Base-by-base conservation (phyloP, 2,888 invertebrate genomes). In the Caradrina clavipalpis region DNA sequence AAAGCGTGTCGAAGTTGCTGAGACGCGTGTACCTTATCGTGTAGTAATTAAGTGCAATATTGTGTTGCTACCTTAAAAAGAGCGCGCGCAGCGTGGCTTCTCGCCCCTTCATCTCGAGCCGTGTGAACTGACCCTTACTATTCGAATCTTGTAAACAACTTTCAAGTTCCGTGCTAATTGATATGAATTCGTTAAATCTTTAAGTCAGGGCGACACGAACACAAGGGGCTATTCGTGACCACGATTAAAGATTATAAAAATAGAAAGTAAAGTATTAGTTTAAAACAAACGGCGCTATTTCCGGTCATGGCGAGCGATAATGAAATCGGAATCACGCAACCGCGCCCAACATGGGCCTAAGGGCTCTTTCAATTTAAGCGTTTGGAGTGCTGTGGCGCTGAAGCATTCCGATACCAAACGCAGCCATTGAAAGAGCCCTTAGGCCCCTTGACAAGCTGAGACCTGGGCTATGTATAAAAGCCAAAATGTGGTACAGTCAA, bases 181-280 rank as follows among this genome's bases (percentile, higher is more conserved):
- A 51, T 21, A 51, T 74, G 47, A 55, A 75, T 59, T 75, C 55
- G 13, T 39, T 39, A 39, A 39, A 39, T 60, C 53, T 22, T n/a
- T 45, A 35, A 49, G 51, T 31, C 55, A 17, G n/a, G 15, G 42
- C 42, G 49, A 63, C 59, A 69, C 35, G 59, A 63, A 19, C 47
- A 47, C 15, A 4, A 60, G 45, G 50, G 61, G 53, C 35, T 69
- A 51, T 73, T 77, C 76, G 76, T 75, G 75, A 70, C 50, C 19
- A 65, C 57, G 64, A 76, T 61, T 57, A 19, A 45, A 58, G 45
- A 77, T 72, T 62, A 8, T 60, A 61, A 67, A 62, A 58, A 49
- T 62, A 17, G 49, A 50, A 71, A 69, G 56, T 69, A 72, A 71
- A 74, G 22, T 56, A 57, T 11, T 17, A 58, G 19, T 61, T 70